Evolutionary conservation across 2,888 invertebrate genomes (phyloP), one percentile per base, ranked within the genome.

Genomic region (Chymomyza fuscimana): DNA sequence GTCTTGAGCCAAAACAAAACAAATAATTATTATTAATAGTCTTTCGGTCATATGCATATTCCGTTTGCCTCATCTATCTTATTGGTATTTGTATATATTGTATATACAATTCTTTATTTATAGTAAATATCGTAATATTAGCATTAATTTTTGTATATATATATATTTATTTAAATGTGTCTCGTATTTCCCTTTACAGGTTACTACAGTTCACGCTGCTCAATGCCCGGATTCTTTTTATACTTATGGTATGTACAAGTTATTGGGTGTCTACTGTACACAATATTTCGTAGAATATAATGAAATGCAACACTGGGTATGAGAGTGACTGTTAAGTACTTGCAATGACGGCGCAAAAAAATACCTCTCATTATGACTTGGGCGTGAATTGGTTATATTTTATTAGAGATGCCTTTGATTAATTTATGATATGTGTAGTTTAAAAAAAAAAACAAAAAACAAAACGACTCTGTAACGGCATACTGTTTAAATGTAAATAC

Each of bases 201-300:
- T 95, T 95, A 95, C 95, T 95, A 95, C 95, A 95, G 95, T 95
- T 95, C 95, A 95, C 95, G 95, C 95, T 95, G 95, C 95, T 95
- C 95, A 95, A 95, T 95, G 95, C 95, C 94, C 95, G 95, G 95
- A 95, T 95, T 95, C 95, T 95, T 95, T 95, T 95, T 95, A 95
- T 95, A 95, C 95, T 95, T 94, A 95, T 95, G 95, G 96, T 96
- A 91, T 95, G 95, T 94, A 61, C 9, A 3, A 2, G 0, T 36
- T 6, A 12, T 54, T 12, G n/a, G 10, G n/a, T 52, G 2, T 16
- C 22, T 52, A 16, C 25, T 22, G 68, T 51, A 65, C 22, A 67
- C 56, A 32, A 32, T 32, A 32, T 32, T 32, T 32, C 22, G 25
- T 22, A 4, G 15, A 1, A n/a, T 52, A 19, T 54, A 54, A 54